Conservation (phyloP, 2,113 vertebrate species). For the Tragulus kanchil region DNA sequence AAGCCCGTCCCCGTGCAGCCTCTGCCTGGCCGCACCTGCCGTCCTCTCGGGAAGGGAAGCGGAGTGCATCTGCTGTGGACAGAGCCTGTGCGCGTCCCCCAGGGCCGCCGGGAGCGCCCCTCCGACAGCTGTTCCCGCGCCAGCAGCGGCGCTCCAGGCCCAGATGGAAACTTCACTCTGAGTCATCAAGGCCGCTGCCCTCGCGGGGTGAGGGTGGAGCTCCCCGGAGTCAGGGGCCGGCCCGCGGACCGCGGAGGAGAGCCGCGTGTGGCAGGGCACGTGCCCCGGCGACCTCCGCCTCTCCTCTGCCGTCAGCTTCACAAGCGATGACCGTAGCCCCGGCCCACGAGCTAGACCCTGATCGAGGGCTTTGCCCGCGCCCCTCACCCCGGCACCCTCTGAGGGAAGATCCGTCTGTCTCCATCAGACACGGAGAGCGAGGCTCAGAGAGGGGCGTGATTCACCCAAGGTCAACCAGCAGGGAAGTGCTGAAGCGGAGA, state of each 20-base stretch:
- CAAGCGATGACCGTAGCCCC: not conserved
- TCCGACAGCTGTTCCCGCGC: not conserved
- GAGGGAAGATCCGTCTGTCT: too few relatives aligned
- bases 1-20: not conserved
- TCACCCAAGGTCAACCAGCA: not conserved
- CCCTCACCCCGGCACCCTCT: not conserved
- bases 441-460: not conserved
- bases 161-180: not conserved
- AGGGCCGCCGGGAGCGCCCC: not conserved
- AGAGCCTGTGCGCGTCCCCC: not conserved
- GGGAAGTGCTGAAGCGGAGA: not conserved
- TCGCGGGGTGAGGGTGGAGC: too few relatives aligned
- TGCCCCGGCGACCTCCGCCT: not conserved
- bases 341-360: not conserved
- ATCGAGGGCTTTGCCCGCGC: not conserved
- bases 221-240: not conserved
- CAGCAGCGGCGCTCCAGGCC: not conserved
- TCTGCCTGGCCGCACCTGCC: not conserved
- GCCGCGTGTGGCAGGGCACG: fast-evolving
- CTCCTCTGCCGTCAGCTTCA: not conserved
- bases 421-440: not conserved
- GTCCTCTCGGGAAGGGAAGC: not conserved
- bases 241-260: not conserved
- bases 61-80: not conserved
- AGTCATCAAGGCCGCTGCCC: not conserved